Percentiles rank a stretch among this genome's conserved stretches.
Conservation (phyloP, 2,797 vertebrate species). For the Tapera naevia region DNA sequence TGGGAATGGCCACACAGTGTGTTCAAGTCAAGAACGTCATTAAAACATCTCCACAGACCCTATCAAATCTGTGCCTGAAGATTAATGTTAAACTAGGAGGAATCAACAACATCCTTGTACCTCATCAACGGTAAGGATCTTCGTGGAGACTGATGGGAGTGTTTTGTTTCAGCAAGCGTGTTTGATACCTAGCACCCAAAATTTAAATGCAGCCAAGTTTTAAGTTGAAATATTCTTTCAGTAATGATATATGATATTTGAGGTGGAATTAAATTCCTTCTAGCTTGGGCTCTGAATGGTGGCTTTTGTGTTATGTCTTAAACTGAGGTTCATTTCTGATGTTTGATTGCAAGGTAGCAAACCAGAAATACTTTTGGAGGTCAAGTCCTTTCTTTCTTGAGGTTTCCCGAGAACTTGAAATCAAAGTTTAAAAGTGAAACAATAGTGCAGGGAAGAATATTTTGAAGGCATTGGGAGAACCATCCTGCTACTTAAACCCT, state of each 20-base stretch:
- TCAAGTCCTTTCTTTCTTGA: neutral
- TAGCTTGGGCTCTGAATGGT: neutral
- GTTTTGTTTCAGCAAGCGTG: neutral
- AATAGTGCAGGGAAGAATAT: neutral
- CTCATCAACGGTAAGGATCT: slow-evolving; percentile 82
- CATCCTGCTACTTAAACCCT: neutral
- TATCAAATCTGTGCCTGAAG: slow-evolving; percentile 87
- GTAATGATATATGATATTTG: rapidly evolving
- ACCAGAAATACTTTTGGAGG: neutral
- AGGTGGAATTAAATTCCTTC: neutral
- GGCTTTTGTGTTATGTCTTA: neutral
- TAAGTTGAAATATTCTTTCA: neutral
- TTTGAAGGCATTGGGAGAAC: neutral
- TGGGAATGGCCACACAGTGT: slow-evolving; percentile 86
- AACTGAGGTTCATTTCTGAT: neutral
- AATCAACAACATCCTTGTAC: slow-evolving; percentile 87
- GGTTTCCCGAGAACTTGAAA: neutral
- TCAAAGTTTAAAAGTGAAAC: neutral
- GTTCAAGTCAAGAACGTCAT: slow-evolving; percentile 87
- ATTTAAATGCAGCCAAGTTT: neutral
- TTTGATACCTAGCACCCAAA: neutral
- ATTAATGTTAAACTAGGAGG: slow-evolving; percentile 86
- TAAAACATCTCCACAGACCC: slow-evolving; percentile 86
- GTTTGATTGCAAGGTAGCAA: neutral
- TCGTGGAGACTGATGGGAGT: rapidly evolving